Evolutionary conservation across 2,888 invertebrate species (phyloP), one percentile per base, ranked within the genome.

Genomic region (Folsomia manolachei): DNA sequence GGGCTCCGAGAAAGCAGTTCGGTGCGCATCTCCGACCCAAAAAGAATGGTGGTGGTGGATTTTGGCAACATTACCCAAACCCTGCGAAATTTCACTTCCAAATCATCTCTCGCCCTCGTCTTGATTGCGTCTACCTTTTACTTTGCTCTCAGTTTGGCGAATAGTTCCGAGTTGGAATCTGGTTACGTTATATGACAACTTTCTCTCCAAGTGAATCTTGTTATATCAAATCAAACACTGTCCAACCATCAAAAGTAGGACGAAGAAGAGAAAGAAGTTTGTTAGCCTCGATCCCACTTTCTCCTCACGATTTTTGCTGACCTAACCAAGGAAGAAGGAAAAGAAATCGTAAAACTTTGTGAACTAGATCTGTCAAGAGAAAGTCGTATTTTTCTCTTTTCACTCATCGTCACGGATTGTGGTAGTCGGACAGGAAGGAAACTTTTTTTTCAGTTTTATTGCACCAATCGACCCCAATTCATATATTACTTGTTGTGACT

Each of bases 391-490:
- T 9, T 39, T 14, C 39, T 39, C 39, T 39, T 39, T 39, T 39
- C n/a, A n/a, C n/a, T n/a, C n/a, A n/a, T 39, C 39, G 14, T 4
- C 39, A 4, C 39, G 14, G 39, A 39, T 4, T 9, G 39, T 9
- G 39, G 4, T 4, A 39, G 39, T 39, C 39, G 39, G n/a, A n/a
- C n/a, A n/a, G n/a, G 51, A 51, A 18, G 51, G 18, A 56, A n/a
- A 14, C 19, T 56, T 19, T 56, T 4, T 4, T 19, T 4, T 4
- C n/a, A 4, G 7, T 56, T 56, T 56, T 56, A 56, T 56, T 56
- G 56, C 56, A 56, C 56, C 56, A 56, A 56, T 19, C 56, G 56
- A 56, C 56, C 56, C 56, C 56, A 56, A 56, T 56, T 56, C 56
- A 56, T 56, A 56, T n/a, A 56, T 56, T 56, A 56, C 56, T 56